phyloP scores from a whole-genome alignment of 2,888 invertebrate genomes.

The Aleiodes leptofemur region DNA sequence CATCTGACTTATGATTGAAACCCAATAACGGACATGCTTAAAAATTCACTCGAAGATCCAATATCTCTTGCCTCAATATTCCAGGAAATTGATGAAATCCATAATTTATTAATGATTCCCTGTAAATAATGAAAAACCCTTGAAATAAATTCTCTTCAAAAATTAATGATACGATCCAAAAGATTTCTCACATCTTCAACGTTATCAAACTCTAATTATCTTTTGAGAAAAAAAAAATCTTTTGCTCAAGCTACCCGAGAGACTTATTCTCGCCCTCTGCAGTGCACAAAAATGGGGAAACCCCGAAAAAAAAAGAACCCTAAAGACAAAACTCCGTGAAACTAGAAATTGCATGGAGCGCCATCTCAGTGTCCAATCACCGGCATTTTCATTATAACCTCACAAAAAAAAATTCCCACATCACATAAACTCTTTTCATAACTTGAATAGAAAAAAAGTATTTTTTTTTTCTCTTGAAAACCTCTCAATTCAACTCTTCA shows the following conservation, averaged over 20 bases:
- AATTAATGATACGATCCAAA: no score
- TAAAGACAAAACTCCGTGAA: not conserved
- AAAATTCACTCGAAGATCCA: not conserved
- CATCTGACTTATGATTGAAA: conserved; percentile 2
- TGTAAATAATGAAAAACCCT: no score
- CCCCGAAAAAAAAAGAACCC: not conserved
- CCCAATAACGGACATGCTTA: not conserved
- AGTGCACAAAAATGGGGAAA: not conserved
- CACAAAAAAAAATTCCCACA: conserved; percentile 24
- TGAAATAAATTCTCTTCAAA: no score
- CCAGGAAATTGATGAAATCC: not conserved
- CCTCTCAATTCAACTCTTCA: conserved; percentile 16
- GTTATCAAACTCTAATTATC: conserved; percentile 8
- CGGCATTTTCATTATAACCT: conserved; percentile 25
- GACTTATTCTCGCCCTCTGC: conserved; percentile 21
- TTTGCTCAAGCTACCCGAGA: not conserved
- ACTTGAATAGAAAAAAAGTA: no score
- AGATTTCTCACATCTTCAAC: not conserved
- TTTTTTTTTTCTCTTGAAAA: not conserved
- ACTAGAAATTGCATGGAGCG: not conserved
- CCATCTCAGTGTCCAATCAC: conserved; percentile 35
- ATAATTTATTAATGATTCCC: not conserved
- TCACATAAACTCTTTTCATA: conserved; percentile 2
- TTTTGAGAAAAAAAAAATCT: conserved; percentile 4
- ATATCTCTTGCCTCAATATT: not conserved